Evolutionary conservation across 2,888 invertebrate species (phyloP).

Genomic region (Lasioglossum morio): DNA sequence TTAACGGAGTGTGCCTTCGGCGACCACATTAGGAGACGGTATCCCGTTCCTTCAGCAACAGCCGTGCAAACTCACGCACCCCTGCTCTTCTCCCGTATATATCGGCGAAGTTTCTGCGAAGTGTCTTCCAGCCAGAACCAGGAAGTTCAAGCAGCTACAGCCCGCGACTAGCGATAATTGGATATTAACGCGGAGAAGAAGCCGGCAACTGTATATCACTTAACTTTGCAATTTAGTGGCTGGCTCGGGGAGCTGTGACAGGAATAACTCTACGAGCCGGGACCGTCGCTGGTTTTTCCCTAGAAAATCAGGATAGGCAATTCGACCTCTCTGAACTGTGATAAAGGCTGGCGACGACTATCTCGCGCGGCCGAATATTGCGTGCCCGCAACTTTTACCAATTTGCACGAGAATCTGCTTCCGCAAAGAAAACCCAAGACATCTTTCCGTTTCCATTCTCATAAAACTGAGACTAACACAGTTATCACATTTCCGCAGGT

Average conservation of each 20-base stretch:
- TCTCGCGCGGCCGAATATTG: background rate
- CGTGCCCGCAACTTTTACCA: background rate
- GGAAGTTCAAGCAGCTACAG: slow-evolving; percentile 63
- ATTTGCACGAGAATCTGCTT: background rate
- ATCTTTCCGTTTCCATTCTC: too few species aligned
- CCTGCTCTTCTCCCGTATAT: slow-evolving; percentile 48
- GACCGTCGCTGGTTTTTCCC: background rate
- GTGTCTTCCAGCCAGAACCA: slow-evolving; percentile 69
- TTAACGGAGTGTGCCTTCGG: slow-evolving; percentile 61
- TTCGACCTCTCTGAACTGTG: background rate
- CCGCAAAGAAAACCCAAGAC: background rate
- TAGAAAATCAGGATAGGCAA: slow-evolving; percentile 9
- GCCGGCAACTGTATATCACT: slow-evolving; percentile 50
- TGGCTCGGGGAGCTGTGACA: slow-evolving; percentile 3
- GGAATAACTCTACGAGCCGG: background rate
- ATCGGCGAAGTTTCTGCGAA: slow-evolving; percentile 76
- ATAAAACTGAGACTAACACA: too few species aligned
- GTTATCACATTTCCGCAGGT: background rate
- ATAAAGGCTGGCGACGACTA: background rate
- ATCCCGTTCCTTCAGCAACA: slow-evolving; percentile 33
- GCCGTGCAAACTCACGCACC: slow-evolving; percentile 63
- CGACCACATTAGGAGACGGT: slow-evolving; percentile 40
- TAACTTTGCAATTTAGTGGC: slow-evolving; percentile 64
- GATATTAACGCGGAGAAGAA: slow-evolving; percentile 72
- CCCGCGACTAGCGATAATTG: slow-evolving; percentile 74